Conservation (phyloP, 1,140 invertebrate species). For the Coptotermes formosanus region DNA sequence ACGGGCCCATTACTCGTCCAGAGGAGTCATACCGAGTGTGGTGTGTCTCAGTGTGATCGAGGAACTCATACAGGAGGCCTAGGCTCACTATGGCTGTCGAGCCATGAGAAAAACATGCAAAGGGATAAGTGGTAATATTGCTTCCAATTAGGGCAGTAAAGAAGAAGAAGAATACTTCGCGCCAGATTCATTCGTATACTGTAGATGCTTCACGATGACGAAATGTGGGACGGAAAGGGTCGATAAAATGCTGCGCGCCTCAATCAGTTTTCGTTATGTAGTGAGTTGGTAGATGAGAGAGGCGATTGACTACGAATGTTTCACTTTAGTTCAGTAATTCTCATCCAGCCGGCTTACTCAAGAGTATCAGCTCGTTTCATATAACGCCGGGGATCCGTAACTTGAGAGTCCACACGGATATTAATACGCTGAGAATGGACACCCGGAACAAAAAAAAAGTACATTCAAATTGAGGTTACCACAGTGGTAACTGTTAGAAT, state of each 20-base stretch:
- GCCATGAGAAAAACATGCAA: not conserved
- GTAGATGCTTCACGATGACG: not conserved
- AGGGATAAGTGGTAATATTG: not conserved
- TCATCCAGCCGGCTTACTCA: too few relatives aligned
- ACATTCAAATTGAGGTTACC: too few relatives aligned
- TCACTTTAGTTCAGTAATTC: not conserved
- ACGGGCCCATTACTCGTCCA: too few relatives aligned
- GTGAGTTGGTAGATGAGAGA: not conserved
- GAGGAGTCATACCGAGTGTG: too few relatives aligned
- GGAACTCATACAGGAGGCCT: too few relatives aligned
- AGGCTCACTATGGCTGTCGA: too few relatives aligned
- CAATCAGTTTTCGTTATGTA: not conserved
- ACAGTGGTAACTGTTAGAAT: too few relatives aligned
- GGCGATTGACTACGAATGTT: conserved; percentile 8
- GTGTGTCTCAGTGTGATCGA: too few relatives aligned
- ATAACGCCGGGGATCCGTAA: not conserved
- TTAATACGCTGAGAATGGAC: too few relatives aligned
- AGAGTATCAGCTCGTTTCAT: too few relatives aligned
- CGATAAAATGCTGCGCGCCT: not conserved
- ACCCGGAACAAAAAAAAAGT: too few relatives aligned
- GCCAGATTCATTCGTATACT: not conserved
- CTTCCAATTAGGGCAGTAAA: conserved; percentile 4
- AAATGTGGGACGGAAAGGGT: too few relatives aligned
- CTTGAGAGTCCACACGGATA: not conserved
- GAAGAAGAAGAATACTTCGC: not conserved